Base-by-base conservation (phyloP, 1,140 invertebrate species). In the Riptortus pedestris region DNA sequence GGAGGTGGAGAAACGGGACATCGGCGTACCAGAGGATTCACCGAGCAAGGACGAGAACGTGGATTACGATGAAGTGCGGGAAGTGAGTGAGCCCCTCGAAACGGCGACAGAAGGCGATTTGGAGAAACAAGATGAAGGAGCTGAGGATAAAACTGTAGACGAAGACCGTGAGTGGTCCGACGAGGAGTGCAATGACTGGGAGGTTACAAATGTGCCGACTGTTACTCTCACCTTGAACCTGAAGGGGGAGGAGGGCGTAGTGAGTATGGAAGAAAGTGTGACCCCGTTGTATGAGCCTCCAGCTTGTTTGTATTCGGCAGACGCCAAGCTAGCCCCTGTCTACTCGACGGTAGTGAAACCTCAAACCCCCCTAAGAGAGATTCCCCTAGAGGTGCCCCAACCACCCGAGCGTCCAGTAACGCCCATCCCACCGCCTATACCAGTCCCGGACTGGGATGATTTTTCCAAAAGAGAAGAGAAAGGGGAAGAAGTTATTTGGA, bases 161-260 rank as follows among this genome's bases (percentile, higher is more conserved):
- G 51, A 55, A 26, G 51, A 55, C 2, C 45, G 22, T 22, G 51
- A 55, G 12, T 55, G 51, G 51, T 55, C 51, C 3, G 48, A 55
- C 20, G 51, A 55, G 14, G 51, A 55, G 22, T n/a, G n/a, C n/a
- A n/a, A n/a, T n/a, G 31, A 38, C 5, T 55, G 51, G 51, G 51
- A 55, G 2, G 18, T 3, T 12, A 14, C 20, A 4, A 1, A 55
- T 4, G 51, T 55, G 24, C 51, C 51, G 2, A 55, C 51, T 24
- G 51, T 55, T 2, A 24, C 51, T 4, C 24, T 55, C 18, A 26
- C 51, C 2, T 24, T 55, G 18, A 26, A 27, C 24, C 16, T 55
- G 5, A 22, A 26, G 16, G 12, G 20, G 3, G 20, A 55, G 24
- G 24, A 26, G 26, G 51, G 51, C 26, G n/a, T 55, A 16, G 14